phyloP scores from a whole-genome alignment of 2,888 invertebrate species.

The Lingula anatina region DNA sequence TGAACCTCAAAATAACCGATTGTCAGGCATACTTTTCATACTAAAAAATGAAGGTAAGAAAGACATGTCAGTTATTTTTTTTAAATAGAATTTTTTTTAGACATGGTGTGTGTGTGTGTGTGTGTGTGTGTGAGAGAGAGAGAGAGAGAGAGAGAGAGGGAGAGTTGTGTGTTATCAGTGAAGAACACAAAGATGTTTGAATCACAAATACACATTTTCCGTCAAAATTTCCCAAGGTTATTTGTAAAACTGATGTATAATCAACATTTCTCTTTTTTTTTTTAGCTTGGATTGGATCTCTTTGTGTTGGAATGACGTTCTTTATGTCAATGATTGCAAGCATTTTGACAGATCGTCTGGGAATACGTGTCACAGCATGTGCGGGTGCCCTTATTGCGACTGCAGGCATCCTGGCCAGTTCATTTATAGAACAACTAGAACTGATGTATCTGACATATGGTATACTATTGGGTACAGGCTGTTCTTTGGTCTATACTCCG shows the following conservation, averaged over 20 bases:
- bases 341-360: slow-evolving; percentile 77
- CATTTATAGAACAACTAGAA: slow-evolving; percentile 68
- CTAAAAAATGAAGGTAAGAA: too few relatives aligned
- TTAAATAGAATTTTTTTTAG: too few relatives aligned
- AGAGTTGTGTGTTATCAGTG: too few relatives aligned
- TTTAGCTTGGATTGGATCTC: slow-evolving; percentile 83
- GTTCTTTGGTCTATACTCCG: slow-evolving; percentile 85
- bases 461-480: slow-evolving; percentile 80
- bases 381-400: slow-evolving; percentile 76
- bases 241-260: not conserved
- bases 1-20: too few relatives aligned
- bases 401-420: slow-evolving; percentile 73
- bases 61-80: too few relatives aligned
- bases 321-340: slow-evolving; percentile 82
- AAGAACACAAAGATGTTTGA: too few relatives aligned
- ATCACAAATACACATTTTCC: too few relatives aligned
- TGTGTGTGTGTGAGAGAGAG: too few relatives aligned
- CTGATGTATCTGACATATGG: slow-evolving; percentile 82
- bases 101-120: too few relatives aligned
- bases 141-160: too few relatives aligned
- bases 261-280: slow-evolving; percentile 5
- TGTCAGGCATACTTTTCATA: too few relatives aligned
- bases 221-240: not conserved
- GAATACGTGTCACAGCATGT: slow-evolving; percentile 77
- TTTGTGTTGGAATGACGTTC: slow-evolving; percentile 84